Base-by-base conservation (phyloP, 1,140 invertebrate genomes). In the Protaetia brevitarsis region DNA sequence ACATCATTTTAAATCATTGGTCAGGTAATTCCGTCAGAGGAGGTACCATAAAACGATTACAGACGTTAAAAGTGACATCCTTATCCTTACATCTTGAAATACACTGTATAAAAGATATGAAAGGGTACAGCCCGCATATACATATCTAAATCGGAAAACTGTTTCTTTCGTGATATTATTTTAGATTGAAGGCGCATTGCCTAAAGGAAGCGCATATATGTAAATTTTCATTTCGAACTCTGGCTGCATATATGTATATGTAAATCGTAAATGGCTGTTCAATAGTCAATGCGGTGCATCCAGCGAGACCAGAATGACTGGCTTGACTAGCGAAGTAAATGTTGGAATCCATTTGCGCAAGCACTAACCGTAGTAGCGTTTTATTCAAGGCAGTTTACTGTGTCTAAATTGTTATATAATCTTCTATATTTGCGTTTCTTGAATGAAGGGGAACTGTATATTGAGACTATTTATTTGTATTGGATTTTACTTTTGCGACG, bases 191-290 rank as follows among this genome's bases (percentile, higher is more conserved):
- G 5, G 1, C 19, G 41, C 19, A 23, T 23, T 51, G 41, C 16
- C 10, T 10, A 51, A 51, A 51, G 41, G 21, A 51, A 45, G 16
- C 13, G 19, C 41, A 51, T 23, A 51, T 23, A 51, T 51, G 41
- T 51, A 51, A 51, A 51, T 51, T 51, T 51, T 19, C 19, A 51
- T 51, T 21, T 23, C 41, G 13, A 23, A 51, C 3, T 51, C 19
- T 51, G n/a, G n/a, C 19, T 19, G 41, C 26, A 16, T 26, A 23
- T 23, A 51, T 45, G 26, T 51, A 51, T 51, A 51, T 51, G 41
- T 51, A 26, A 51, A 51, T 51, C 41, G 41, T 51, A 51, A 51
- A 51, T 51, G 41, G 41, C 21, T 51, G 41, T 51, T 51, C 41
- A 51, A 51, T 51, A 23, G 19, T 51, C 41, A 19, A 51, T 51